These are phyloP conservation scores for Anguilla anguilla DNA, from an alignment of 2,797 vertebrate genomes.

Conservation along the genomic window DNA sequence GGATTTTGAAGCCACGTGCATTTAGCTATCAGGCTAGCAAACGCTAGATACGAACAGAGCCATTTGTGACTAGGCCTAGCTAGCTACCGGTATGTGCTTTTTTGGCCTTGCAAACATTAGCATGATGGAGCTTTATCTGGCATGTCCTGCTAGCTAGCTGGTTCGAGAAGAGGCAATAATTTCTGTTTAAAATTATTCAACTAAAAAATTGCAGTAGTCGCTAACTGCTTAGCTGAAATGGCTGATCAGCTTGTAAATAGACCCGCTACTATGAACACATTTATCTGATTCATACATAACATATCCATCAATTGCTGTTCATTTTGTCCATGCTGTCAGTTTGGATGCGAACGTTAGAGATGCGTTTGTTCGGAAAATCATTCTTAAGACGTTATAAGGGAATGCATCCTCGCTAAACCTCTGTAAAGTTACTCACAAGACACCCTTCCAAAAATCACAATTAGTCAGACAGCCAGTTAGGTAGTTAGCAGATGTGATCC, in stretches of 20 bases:
- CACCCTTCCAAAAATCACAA: not conserved
- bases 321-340: not conserved
- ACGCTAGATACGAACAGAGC: not conserved
- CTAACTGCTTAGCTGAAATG: not conserved
- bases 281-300: not conserved
- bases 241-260: not conserved
- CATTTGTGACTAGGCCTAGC: not conserved
- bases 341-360: not conserved
- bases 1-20: slow-evolving; percentile 21
- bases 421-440: not conserved
- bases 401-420: not conserved
- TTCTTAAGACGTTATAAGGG: not conserved
- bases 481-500: too few species aligned
- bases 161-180: not conserved
- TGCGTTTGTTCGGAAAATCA: not conserved
- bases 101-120: not conserved
- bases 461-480: too few species aligned
- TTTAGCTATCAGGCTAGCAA: not conserved
- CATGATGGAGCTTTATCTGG: not conserved
- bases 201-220: not conserved
- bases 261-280: not conserved
- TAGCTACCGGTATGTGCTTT: not conserved
- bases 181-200: not conserved
- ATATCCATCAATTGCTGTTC: not conserved
- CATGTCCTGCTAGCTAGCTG: not conserved